Conservation (phyloP, 2,888 invertebrate genomes). For the Lymantria monacha region DNA sequence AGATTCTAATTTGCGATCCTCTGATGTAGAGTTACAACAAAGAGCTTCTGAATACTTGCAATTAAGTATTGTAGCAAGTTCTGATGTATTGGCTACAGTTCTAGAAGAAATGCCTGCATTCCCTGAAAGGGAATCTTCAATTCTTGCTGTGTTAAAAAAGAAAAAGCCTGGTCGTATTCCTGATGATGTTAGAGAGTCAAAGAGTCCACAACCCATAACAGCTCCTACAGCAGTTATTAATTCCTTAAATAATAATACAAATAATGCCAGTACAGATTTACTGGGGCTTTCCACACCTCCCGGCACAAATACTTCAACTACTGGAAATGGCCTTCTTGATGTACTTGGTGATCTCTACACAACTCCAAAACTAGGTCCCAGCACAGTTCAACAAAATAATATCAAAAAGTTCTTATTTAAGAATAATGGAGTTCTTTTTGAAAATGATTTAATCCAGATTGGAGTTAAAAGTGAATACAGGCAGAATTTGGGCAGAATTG, state of each 20-base stretch:
- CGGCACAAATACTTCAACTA: slow-evolving; percentile 84
- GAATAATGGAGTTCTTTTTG: slow-evolving; percentile 98
- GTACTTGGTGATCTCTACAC: slow-evolving; percentile 95
- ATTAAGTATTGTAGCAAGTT: slow-evolving; percentile 96
- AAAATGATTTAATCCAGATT: slow-evolving; percentile 98
- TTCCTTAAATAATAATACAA: slow-evolving; percentile 68
- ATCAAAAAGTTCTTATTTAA: slow-evolving; percentile 97
- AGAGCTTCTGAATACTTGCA: slow-evolving; percentile 98
- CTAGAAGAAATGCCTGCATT: slow-evolving; percentile 99
- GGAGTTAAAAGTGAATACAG: slow-evolving; percentile 98
- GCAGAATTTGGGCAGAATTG: slow-evolving; percentile 97
- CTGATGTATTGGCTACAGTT: slow-evolving; percentile 98
- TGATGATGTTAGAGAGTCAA: slow-evolving; percentile 92
- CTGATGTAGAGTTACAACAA: slow-evolving; percentile 99
- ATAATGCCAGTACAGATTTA: slow-evolving; percentile 88
- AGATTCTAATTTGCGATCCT: slow-evolving; percentile 97
- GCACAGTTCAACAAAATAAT: slow-evolving; percentile 89
- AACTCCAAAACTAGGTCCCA: slow-evolving; percentile 82
- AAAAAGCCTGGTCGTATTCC: slow-evolving; percentile 98
- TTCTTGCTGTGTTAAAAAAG: slow-evolving; percentile 98
- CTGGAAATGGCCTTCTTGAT: slow-evolving; percentile 92
- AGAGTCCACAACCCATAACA: slow-evolving; percentile 84
- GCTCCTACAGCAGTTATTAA: slow-evolving; percentile 75
- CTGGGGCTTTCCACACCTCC: slow-evolving; percentile 95
- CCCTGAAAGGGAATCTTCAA: slow-evolving; percentile 98